These are phyloP conservation scores for Calidris pugnax DNA, from an alignment of 2,113 vertebrate genomes.

Conservation along the genomic window DNA sequence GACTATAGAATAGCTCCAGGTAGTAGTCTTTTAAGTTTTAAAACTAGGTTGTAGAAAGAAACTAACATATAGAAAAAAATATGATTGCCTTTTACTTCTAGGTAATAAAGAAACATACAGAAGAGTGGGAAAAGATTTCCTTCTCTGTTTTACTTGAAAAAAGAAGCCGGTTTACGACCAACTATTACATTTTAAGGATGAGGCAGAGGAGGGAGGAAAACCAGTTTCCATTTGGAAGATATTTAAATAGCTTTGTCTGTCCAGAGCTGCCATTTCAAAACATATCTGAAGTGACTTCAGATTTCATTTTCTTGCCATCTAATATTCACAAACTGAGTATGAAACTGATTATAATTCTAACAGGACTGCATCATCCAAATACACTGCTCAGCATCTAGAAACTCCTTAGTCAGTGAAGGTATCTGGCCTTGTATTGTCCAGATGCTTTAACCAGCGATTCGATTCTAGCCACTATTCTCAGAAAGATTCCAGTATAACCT, in stretches of 20 bases:
- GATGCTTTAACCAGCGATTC: not conserved
- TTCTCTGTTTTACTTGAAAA: not conserved
- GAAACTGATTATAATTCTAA: not conserved
- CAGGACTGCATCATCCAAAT: not conserved
- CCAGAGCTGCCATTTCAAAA: not conserved
- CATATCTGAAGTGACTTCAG: not conserved
- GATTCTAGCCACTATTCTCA: not conserved
- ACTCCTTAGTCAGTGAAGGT: not conserved
- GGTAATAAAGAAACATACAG: not conserved
- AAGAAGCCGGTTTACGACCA: not conserved
- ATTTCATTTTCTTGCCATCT: constrained; percentile 3
- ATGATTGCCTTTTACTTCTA: not conserved
- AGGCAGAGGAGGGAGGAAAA: not conserved
- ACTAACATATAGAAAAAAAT: not conserved
- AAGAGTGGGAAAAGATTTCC: not conserved
- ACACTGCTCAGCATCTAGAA: not conserved
- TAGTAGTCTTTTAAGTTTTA: not conserved
- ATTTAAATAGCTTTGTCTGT: not conserved
- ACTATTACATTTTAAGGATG: not conserved
- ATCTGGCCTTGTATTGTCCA: not conserved
- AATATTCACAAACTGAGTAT: not conserved
- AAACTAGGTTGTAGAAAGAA: not conserved
- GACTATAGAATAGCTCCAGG: not conserved
- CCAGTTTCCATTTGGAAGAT: constrained; percentile 9
- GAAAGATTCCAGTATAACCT: not conserved